These are phyloP conservation scores for Neodiprion pinetum DNA, from an alignment of 1,140 invertebrate species.

Conservation along the genomic window DNA sequence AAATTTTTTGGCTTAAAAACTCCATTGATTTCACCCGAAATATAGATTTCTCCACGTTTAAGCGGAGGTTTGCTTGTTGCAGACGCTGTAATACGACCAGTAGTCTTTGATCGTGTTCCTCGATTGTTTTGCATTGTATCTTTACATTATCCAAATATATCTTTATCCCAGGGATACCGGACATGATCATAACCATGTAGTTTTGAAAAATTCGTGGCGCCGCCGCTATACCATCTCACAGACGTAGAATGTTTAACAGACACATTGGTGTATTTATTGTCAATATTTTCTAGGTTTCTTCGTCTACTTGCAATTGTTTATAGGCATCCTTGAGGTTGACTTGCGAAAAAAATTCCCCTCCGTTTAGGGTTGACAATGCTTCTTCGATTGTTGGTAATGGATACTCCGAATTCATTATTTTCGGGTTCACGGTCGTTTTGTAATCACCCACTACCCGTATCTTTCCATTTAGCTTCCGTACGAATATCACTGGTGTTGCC, in stretches of 20 bases:
- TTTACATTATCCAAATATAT: conserved; percentile 49
- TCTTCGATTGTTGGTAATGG: background rate
- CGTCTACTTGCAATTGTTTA: conserved; percentile 9
- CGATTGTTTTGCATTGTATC: conserved; percentile 33
- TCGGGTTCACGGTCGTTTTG: background rate
- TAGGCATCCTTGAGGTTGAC: background rate
- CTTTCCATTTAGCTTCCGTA: background rate
- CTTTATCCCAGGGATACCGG: conserved; percentile 39
- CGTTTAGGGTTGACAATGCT: background rate
- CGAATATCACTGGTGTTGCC: background rate
- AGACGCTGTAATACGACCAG: conserved; percentile 19
- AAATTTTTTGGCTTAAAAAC: conserved; percentile 46
- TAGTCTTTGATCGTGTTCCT: conserved; percentile 30
- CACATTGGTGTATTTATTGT: background rate
- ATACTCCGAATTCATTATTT: background rate
- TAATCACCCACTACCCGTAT: background rate
- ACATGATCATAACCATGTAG: conserved; percentile 42
- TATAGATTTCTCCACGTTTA: conserved; percentile 46
- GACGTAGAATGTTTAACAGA: background rate
- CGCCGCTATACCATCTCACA: conserved; percentile 28
- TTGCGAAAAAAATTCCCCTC: background rate
- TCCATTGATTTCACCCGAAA: conserved; percentile 40
- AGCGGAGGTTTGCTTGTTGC: conserved; percentile 35
- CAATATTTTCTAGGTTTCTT: background rate
- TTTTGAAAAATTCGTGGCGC: conserved; percentile 55